Conservation (phyloP, 2,113 vertebrate species). For the Callipepla squamata region DNA sequence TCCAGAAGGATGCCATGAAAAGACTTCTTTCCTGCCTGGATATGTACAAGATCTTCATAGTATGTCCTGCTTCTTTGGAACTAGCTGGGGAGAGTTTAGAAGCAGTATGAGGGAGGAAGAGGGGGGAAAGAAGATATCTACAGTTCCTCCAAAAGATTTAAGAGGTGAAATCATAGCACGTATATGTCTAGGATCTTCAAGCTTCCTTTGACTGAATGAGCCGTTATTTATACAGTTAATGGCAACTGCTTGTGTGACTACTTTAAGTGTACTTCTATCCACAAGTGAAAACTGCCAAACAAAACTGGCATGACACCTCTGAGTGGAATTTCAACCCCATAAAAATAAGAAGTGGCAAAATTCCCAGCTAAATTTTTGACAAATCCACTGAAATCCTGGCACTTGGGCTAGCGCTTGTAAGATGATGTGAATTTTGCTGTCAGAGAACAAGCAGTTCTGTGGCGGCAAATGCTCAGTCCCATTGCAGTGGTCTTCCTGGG, state of each 20-base stretch:
- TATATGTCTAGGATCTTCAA: not conserved
- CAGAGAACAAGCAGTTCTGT: slow-evolving; percentile 18
- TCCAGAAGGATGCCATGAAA: not conserved
- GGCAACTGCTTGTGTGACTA: not conserved
- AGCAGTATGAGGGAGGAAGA: not conserved
- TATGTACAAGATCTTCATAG: not conserved
- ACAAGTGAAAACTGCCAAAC: not conserved
- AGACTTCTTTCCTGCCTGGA: not conserved
- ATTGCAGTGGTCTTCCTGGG: slow-evolving; percentile 6
- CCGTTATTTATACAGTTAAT: not conserved
- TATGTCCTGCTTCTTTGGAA: not conserved
- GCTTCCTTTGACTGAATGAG: not conserved
- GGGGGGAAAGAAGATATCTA: not conserved
- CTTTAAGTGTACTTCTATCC: not conserved
- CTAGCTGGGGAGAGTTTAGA: not conserved
- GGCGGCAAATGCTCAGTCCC: not conserved
- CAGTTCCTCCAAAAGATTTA: not conserved
- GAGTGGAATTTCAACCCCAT: not conserved
- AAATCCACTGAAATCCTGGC: not conserved
- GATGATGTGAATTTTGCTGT: not conserved
- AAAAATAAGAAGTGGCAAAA: slow-evolving; percentile 22
- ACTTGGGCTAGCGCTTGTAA: not conserved
- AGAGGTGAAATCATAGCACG: not conserved
- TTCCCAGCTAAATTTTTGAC: not conserved
- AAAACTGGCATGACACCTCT: not conserved